Percentiles rank a stretch among this genome's conserved stretches.
These are phyloP conservation scores for Xenopus tropicalis DNA, from an alignment of 2,113 vertebrate species.

Conservation along the genomic window UCB_Xtro_10.0 CM004452.2:19747001-19747500, in stretches of 20 bases:
- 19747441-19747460: too few relatives aligned
- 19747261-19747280: conserved; percentile 90
- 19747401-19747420: not conserved
- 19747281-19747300: conserved; percentile 80
- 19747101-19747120: conserved; percentile 2
- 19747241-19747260: conserved; percentile 56
- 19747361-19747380: conserved; percentile 73
- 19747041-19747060: conserved; percentile 85
- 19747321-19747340: conserved; percentile 88
- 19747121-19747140: not conserved
- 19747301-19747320: conserved; percentile 78
- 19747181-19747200: too few relatives aligned
- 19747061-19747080: conserved; percentile 88
- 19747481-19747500: too few relatives aligned
- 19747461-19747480: too few relatives aligned
- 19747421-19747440: too few relatives aligned
- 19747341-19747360: conserved; percentile 91
- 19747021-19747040: conserved; percentile 83
- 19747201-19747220: too few relatives aligned
- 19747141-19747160: too few relatives aligned
- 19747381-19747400: conserved; percentile 87
- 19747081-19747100: conserved; percentile 88
- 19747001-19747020: conserved; percentile 83
- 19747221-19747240: too few relatives aligned
- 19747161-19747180: too few relatives aligned